phyloP scores from a whole-genome alignment of 2,113 vertebrate genomes.

The Chamaea fasciata region DNA sequence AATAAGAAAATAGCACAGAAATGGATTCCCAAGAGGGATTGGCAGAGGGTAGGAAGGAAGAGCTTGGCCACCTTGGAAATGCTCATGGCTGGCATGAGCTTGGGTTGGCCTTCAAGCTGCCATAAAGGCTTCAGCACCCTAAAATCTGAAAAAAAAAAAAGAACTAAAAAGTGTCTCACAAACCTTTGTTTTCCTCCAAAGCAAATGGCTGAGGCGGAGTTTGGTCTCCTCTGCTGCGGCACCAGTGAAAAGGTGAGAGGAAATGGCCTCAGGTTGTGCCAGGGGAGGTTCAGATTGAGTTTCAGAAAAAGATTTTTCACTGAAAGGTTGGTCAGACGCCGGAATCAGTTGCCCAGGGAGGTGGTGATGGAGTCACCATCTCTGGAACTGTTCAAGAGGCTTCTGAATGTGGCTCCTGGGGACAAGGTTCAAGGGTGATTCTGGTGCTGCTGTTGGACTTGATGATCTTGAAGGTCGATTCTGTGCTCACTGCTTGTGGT shows the following conservation, averaged over 20 bases:
- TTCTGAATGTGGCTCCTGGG: neutral
- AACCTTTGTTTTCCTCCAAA: neutral
- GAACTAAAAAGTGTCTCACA: neutral
- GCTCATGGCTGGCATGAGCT: accelerated
- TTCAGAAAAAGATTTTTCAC: neutral
- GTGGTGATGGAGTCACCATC: neutral
- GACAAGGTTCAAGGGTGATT: neutral
- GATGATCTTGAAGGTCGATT: no score
- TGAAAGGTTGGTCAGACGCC: no score
- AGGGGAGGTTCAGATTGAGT: neutral
- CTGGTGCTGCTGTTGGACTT: neutral
- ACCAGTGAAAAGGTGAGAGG: neutral
- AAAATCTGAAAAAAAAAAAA: neutral
- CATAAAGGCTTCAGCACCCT: neutral
- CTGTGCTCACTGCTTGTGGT: neutral
- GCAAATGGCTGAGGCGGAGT: neutral
- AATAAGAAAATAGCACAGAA: neutral
- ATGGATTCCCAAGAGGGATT: accelerated
- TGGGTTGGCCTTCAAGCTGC: neutral
- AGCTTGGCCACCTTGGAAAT: neutral
- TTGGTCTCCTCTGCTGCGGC: neutral
- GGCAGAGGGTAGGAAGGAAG: neutral
- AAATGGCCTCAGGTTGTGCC: neutral
- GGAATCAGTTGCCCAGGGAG: neutral
- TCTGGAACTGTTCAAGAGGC: neutral